Conservation (phyloP, 2,797 vertebrate species). For the Enteromius mattozi region DNA sequence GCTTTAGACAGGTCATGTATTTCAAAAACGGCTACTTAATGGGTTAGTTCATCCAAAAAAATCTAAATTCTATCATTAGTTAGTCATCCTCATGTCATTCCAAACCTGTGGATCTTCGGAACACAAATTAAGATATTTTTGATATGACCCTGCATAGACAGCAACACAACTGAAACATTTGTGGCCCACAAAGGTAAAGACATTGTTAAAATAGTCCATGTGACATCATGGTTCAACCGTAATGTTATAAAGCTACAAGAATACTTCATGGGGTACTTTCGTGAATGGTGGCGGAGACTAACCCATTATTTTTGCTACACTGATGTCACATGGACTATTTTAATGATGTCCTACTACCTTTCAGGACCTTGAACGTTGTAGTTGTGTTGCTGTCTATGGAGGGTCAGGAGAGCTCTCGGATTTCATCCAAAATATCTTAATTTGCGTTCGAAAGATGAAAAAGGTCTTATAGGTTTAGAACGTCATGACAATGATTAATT, state of each 20-base stretch:
- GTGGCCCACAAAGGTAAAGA: too few species aligned
- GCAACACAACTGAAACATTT: neutral
- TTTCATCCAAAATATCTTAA: too few species aligned
- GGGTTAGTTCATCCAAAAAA: neutral
- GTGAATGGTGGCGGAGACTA: too few species aligned
- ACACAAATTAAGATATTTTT: neutral
- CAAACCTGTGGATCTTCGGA: neutral
- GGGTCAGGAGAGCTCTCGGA: too few species aligned
- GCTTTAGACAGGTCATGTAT: neutral
- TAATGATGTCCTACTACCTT: too few species aligned
- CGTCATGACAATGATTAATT: too few species aligned
- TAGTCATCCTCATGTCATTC: neutral
- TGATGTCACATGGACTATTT: neutral
- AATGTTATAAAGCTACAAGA: neutral
- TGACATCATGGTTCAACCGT: too few species aligned
- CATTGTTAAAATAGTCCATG: neutral
- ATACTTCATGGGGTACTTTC: neutral
- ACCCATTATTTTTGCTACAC: neutral
- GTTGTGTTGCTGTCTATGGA: too few species aligned
- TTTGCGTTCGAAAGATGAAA: too few species aligned
- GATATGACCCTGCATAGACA: neutral
- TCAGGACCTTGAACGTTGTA: too few species aligned
- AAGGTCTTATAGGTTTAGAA: too few species aligned
- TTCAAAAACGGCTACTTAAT: neutral
- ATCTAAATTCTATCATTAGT: neutral